Conservation (phyloP, 2,888 invertebrate genomes). For the Miltochrista miniata region DNA sequence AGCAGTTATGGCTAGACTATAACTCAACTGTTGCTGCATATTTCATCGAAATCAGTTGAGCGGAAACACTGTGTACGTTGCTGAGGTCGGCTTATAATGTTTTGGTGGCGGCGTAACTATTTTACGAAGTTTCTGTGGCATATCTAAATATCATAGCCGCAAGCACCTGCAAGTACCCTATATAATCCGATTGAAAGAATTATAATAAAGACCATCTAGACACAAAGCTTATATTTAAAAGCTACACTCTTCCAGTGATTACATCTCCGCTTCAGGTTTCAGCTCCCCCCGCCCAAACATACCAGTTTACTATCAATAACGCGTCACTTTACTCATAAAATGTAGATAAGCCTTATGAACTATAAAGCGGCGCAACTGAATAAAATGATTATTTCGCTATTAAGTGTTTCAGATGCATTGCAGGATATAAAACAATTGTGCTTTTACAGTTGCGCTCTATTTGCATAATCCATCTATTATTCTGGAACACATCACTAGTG, state of each 20-base stretch:
- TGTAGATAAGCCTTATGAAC: slow-evolving; percentile 47
- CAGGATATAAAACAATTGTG: slow-evolving; percentile 25
- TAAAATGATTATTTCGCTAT: slow-evolving; percentile 27
- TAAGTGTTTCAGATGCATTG: slow-evolving; percentile 14
- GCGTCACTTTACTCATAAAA: slow-evolving; percentile 64
- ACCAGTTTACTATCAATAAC: slow-evolving; percentile 71
- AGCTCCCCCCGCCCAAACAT: slow-evolving; percentile 57
- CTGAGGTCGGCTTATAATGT: too few species aligned
- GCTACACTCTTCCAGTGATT: slow-evolving; percentile 40
- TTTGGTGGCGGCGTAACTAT: too few species aligned
- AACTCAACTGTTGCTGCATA: too few species aligned
- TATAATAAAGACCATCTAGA: neutral
- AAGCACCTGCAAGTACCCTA: too few species aligned
- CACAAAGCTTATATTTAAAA: neutral
- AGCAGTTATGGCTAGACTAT: too few species aligned
- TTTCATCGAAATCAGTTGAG: too few species aligned
- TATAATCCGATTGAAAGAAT: neutral
- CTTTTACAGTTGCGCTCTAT: slow-evolving; percentile 28
- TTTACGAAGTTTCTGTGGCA: too few species aligned
- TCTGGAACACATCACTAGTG: slow-evolving; percentile 11
- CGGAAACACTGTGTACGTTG: too few species aligned
- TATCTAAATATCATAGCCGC: too few species aligned
- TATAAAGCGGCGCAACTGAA: slow-evolving; percentile 49
- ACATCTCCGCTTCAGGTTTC: slow-evolving; percentile 53
- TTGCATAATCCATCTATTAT: slow-evolving; percentile 31